These are phyloP conservation scores for Pollenia griseotomentosa DNA, from an alignment of 2,888 invertebrate species.

Conservation along the genomic window DNA sequence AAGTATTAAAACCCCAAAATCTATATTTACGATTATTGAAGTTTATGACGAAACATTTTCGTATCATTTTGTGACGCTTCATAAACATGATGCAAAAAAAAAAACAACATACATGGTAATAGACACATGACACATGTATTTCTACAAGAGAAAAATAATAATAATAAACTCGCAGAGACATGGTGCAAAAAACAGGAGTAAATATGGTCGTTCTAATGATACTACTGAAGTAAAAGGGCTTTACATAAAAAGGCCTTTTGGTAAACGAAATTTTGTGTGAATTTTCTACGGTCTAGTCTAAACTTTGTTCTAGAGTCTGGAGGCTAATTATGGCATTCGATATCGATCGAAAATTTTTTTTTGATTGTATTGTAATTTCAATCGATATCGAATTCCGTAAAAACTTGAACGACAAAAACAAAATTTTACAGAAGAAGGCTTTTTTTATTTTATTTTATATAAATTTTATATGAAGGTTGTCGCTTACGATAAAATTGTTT, in stretches of 20 bases:
- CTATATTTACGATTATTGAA: slow-evolving; percentile 78
- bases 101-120: slow-evolving; percentile 26
- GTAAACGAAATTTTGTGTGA: too few relatives aligned
- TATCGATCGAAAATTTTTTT: too few relatives aligned
- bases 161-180: slow-evolving; percentile 53
- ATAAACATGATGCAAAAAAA: slow-evolving; percentile 66
- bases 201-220: background rate
- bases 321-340: too few relatives aligned
- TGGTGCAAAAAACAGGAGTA: slow-evolving; percentile 5
- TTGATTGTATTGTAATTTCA: too few relatives aligned
- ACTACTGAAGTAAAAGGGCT: background rate
- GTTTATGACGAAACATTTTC: slow-evolving; percentile 77
- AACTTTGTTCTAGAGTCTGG: too few relatives aligned
- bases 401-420: too few relatives aligned
- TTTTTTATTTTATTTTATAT: too few relatives aligned
- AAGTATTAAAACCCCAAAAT: slow-evolving; percentile 74
- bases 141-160: slow-evolving; percentile 47
- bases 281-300: too few relatives aligned
- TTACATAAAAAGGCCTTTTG: background rate
- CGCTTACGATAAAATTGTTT: too few relatives aligned
- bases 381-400: too few relatives aligned
- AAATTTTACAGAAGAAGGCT: too few relatives aligned
- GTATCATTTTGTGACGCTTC: slow-evolving; percentile 76
- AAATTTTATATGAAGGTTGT: too few relatives aligned
- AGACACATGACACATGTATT: slow-evolving; percentile 44